These are phyloP conservation scores for Venustoraphidia nigricollis DNA, from an alignment of 2,888 invertebrate genomes.

Conservation along the genomic window DNA sequence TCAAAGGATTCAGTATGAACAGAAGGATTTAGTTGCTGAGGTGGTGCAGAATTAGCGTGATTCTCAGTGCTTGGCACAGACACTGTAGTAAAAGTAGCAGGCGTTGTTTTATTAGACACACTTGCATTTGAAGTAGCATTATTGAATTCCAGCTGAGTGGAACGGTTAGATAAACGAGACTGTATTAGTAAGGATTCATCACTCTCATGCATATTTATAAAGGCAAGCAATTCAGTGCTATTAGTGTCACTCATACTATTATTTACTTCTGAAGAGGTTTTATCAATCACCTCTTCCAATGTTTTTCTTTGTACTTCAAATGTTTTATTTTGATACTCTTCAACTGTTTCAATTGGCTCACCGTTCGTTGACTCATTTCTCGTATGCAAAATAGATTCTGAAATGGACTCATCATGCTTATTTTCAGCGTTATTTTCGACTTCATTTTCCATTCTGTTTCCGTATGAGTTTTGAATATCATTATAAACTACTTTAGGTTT, in stretches of 20 bases:
- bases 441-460: constrained; percentile 11
- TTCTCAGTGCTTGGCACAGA: too few relatives aligned
- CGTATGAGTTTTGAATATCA: constrained; percentile 12
- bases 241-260: background rate
- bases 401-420: constrained; percentile 17
- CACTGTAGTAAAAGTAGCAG: too few relatives aligned
- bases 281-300: background rate
- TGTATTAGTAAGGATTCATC: background rate
- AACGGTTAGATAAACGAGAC: background rate
- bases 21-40: too few relatives aligned
- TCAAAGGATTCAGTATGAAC: too few relatives aligned
- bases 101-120: background rate
- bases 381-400: background rate
- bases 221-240: background rate
- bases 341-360: background rate
- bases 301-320: background rate
- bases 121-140: too few relatives aligned
- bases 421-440: constrained; percentile 6
- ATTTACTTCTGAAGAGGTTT: constrained; percentile 5
- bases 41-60: too few relatives aligned
- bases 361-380: too few relatives aligned
- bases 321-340: background rate
- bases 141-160: background rate
- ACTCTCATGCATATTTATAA: constrained; percentile 2
- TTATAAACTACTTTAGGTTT: constrained; percentile 19